phyloP scores from a whole-genome alignment of 2,888 invertebrate species.

The Drosophila antonietae region DNA sequence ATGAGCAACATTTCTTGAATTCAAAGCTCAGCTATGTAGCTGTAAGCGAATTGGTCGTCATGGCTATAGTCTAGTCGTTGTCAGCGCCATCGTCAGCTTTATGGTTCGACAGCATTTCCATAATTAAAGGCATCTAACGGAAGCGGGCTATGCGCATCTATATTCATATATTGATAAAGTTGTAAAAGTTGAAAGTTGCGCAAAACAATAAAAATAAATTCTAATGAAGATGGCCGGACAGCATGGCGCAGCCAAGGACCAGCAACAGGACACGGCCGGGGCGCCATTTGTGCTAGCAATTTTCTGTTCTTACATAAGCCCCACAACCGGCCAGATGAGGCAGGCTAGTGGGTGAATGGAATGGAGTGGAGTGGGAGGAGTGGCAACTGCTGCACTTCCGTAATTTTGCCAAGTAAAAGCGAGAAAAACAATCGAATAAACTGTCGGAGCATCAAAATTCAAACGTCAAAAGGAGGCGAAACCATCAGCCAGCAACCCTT shows the following conservation, averaged over 20 bases:
- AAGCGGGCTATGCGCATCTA: slow-evolving; percentile 63
- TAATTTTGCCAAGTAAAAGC: slow-evolving; percentile 74
- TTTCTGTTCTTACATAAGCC: slow-evolving; percentile 74
- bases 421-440: slow-evolving; percentile 82
- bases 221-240: slow-evolving; percentile 78
- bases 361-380: neutral
- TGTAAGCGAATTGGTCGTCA: slow-evolving; percentile 1
- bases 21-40: neutral
- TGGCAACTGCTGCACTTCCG: slow-evolving; percentile 73
- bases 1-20: neutral
- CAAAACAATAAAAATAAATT: slow-evolving; percentile 79
- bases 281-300: slow-evolving; percentile 78
- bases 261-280: slow-evolving; percentile 41
- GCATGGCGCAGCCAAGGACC: slow-evolving; percentile 67
- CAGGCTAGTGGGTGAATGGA: neutral
- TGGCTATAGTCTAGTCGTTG: neutral
- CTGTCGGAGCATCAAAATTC: slow-evolving; percentile 81
- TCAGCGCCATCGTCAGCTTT: slow-evolving; percentile 24
- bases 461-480: slow-evolving; percentile 76
- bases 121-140: slow-evolving; percentile 70
- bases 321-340: slow-evolving; percentile 36
- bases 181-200: slow-evolving; percentile 80
- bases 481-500: slow-evolving; percentile 24
- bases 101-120: slow-evolving; percentile 52
- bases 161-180: slow-evolving; percentile 80